phyloP scores from a whole-genome alignment of 2,113 vertebrate genomes.

The Nibea albiflora region DNA sequence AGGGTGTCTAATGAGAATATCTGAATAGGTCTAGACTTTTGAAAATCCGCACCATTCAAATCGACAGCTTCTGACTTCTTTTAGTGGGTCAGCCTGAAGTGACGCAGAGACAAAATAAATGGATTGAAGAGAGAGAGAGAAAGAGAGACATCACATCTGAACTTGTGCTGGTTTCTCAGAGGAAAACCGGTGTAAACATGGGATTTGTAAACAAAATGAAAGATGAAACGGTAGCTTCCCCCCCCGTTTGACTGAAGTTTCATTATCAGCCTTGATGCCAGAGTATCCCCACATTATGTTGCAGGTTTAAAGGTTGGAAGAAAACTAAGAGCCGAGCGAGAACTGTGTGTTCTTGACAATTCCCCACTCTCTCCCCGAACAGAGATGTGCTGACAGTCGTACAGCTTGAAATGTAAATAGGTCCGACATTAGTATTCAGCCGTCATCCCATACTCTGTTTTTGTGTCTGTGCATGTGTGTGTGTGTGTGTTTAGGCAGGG shows the following conservation, averaged over 20 bases:
- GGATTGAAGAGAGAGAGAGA: background rate
- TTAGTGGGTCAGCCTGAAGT: conserved; percentile 20
- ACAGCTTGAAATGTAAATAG: conserved; percentile 76
- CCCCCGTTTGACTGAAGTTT: conserved; percentile 39
- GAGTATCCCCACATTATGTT: conserved; percentile 43
- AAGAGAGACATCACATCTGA: background rate
- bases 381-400: conserved; percentile 66
- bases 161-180: conserved; percentile 2
- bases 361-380: conserved; percentile 56
- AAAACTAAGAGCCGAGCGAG: conserved; percentile 46
- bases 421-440: conserved; percentile 73
- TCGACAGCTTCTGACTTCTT: conserved; percentile 19
- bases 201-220: conserved; percentile 69
- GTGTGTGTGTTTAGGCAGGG: conserved; percentile 3
- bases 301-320: conserved; percentile 56
- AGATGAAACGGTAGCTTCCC: conserved; percentile 14
- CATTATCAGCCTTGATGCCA: conserved; percentile 49
- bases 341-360: conserved; percentile 63
- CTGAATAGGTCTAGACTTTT: conserved; percentile 52
- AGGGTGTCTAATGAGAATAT: conserved; percentile 29
- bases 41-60: conserved; percentile 36
- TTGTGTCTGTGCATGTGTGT: conserved; percentile 43
- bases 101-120: background rate
- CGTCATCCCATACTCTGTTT: conserved; percentile 45
- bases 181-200: conserved; percentile 1